Evolutionary conservation across 2,888 invertebrate species (phyloP).

Genomic region (Agonum fuliginosum): DNA sequence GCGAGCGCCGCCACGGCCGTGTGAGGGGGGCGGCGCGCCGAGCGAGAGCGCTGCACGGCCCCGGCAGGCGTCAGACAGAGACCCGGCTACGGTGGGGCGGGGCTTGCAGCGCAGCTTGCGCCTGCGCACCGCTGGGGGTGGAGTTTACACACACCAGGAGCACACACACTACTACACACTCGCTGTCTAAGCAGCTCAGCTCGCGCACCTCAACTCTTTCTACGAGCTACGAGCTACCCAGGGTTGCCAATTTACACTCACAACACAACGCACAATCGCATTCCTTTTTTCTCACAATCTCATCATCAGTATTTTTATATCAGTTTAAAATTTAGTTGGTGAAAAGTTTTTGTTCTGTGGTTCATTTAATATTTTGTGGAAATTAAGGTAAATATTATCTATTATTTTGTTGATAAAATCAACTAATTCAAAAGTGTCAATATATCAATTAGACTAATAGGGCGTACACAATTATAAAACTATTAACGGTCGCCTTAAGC

Average conservation of each 20-base stretch:
- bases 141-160: constrained; percentile 33
- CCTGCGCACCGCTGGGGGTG: constrained; percentile 53
- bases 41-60: constrained; percentile 69
- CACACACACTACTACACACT: background rate
- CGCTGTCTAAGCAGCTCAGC: too few relatives aligned
- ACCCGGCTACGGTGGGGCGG: constrained; percentile 61
- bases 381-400: constrained; percentile 22
- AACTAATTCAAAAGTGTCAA: too few relatives aligned
- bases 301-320: too few relatives aligned
- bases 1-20: constrained; percentile 73
- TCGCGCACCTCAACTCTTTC: constrained; percentile 37
- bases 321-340: too few relatives aligned
- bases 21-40: constrained; percentile 75
- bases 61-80: constrained; percentile 61
- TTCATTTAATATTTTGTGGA: constrained; percentile 10
- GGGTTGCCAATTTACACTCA: constrained; percentile 47
- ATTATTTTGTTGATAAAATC: background rate
- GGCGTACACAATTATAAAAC: constrained; percentile 3
- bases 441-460: too few relatives aligned
- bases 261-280: background rate
- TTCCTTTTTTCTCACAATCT: constrained; percentile 2
- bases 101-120: constrained; percentile 62
- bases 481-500: too few relatives aligned
- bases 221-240: too few relatives aligned
- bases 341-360: too few relatives aligned